Evolutionary conservation across 2,888 invertebrate genomes (phyloP), one percentile per base, ranked within the genome.

Genomic region (Cantharis rufa): DNA sequence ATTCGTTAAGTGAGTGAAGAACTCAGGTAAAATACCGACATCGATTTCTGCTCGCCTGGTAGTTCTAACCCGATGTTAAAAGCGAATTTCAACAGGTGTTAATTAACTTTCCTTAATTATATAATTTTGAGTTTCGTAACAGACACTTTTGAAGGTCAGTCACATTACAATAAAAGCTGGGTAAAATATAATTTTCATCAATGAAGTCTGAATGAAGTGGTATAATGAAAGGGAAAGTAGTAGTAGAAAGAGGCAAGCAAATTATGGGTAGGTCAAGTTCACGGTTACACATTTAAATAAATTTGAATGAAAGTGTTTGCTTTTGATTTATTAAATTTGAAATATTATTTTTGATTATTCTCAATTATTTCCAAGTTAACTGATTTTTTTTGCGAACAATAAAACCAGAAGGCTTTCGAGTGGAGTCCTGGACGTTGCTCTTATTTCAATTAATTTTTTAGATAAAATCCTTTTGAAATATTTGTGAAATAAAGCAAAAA

Each of bases 31-130:
- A 27, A 24, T 21, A 74, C 62, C 74, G 62, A n/a, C 63, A 63
- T 15, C 21, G 15, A 11, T 66, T 83, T 78, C 82, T 87, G 84
- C 24, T 79, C 81, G 82, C 86, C 86, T 85, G 82, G 16, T 85
- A 77, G 70, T 32, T 15, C 75, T 80, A 85, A 83, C 84, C 84
- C 82, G 83, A 84, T 82, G 85, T 86, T 86, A 85, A 87, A 87
- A 87, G 87, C 87, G 87, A 87, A 87, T 85, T 83, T 85, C 84
- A 86, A 86, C 86, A 86, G 86, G 86, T 86, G 86, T 84, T 85
- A 84, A 84, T 85, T 68, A 82, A 83, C 80, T 82, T 82, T 83
- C 81, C 78, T 80, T 70, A 69, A 27, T 78, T 75, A 74, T 69
- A 69, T 75, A 77, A 76, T 62, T 70, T 32, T 28, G 16, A 48